Conservation (phyloP, 2,113 vertebrate species). For the Artemisiospiza belli region DNA sequence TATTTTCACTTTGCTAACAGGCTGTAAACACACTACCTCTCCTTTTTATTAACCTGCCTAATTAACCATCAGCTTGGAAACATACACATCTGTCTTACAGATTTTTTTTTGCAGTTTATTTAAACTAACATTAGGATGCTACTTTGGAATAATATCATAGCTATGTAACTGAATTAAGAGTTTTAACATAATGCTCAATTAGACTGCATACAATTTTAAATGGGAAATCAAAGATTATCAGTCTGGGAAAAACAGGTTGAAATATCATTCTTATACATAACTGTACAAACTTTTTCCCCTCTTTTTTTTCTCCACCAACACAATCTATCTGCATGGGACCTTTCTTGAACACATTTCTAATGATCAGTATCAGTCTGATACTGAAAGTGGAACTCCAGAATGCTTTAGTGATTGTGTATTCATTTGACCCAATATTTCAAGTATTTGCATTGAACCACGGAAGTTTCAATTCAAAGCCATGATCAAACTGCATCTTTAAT, state of each 20-base stretch:
- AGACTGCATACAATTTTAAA: neutral
- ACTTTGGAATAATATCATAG: neutral
- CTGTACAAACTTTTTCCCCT: neutral
- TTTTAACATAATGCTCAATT: neutral
- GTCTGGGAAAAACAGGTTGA: neutral
- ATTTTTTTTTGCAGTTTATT: neutral
- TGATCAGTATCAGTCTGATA: rapidly evolving
- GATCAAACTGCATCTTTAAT: neutral
- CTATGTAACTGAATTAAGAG: neutral
- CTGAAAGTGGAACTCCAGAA: neutral
- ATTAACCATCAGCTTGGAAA: constrained; percentile 44
- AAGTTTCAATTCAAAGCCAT: neutral
- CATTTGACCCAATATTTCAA: neutral
- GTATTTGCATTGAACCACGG: neutral
- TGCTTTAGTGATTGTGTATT: neutral
- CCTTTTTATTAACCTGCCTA: constrained; percentile 54
- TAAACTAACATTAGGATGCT: neutral
- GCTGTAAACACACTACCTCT: constrained; percentile 28
- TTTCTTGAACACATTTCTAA: neutral
- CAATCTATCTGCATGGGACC: rapidly evolving
- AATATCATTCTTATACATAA: neutral
- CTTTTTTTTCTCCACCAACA: neutral
- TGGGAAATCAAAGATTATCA: neutral
- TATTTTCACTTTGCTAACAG: constrained; percentile 31
- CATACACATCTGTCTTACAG: neutral